Base-by-base conservation (phyloP, 2,888 invertebrate species). In the Camptogramma bilineatum region DNA sequence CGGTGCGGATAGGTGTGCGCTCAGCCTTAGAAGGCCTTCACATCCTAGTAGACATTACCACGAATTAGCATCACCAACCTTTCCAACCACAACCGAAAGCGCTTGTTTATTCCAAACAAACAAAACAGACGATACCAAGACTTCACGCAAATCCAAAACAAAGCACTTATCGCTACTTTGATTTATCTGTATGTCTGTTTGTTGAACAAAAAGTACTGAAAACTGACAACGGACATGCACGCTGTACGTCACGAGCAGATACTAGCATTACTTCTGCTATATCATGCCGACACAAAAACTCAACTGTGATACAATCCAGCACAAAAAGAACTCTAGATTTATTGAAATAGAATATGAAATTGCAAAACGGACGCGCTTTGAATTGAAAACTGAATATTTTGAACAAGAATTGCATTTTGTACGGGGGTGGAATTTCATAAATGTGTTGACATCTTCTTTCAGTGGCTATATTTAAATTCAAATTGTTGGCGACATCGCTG, bases 301-400 rank as follows among this genome's bases (percentile, higher is more conserved):
- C 18, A 18, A 34, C 47, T 42, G 24, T 47, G 54, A 44, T 34
- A 54, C 34, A 47, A 58, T 42, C 17, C 31, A 55, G 4, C 47
- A 4, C n/a, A 65, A 66, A 67, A 57, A 39, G 42, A 54, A 66
- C 52, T 57, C 52, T 62, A 57, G 46, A 31, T 42, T 60, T 59
- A 67, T 66, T 57, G 63, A 42, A 67, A 69, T 55, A 60, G 46
- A 65, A 66, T 64, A 64, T 50, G 19, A 68, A 67, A 52, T 69
- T 48, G 62, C 52, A 59, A 53, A 62, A 39, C 57, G 31, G 19
- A 51, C 47, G 55, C 57, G 53, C 42, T 62, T 17, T 39, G 62
- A 64, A 66, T 67, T n/a, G 50, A 46, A 62, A 60, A 58, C 34
- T 51, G 50, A 51, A 64, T 64, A 53, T 53, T 53, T 61, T 62